Evolutionary conservation across 2,113 vertebrate species (phyloP).

Genomic region (Passer domesticus): DNA sequence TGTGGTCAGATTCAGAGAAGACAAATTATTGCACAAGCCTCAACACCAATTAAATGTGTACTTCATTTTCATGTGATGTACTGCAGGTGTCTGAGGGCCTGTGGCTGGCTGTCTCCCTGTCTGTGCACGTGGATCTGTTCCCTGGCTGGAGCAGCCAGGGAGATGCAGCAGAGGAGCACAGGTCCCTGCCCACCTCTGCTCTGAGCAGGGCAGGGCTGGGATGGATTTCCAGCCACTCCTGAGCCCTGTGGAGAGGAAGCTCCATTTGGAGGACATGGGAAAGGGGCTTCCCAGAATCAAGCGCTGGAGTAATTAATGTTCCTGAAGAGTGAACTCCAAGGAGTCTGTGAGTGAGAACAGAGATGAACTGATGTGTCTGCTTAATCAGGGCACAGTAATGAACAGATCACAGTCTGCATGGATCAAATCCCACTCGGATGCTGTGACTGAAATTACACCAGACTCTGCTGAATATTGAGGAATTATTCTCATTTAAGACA

Average conservation of each 20-base stretch:
- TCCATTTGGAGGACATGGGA: neutral
- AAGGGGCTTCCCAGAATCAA: neutral
- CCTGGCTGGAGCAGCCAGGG: neutral
- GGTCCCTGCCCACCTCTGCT: neutral
- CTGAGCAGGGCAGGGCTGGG: rapidly evolving
- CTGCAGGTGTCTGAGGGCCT: neutral
- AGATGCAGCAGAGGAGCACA: neutral
- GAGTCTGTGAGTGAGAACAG: neutral
- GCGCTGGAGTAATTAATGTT: neutral
- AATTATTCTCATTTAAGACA: neutral
- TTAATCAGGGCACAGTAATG: neutral
- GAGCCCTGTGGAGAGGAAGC: neutral
- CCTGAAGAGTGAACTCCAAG: neutral
- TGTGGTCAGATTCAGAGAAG: neutral
- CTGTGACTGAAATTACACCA: neutral
- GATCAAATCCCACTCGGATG: neutral
- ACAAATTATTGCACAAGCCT: neutral
- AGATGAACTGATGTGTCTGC: neutral
- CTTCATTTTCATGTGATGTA: neutral
- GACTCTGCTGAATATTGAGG: neutral
- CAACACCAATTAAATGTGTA: neutral
- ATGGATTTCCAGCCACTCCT: neutral
- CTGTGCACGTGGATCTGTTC: neutral
- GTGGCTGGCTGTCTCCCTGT: neutral
- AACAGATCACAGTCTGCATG: neutral